phyloP scores from a whole-genome alignment of 2,888 invertebrate species.

The Noctua janthe region DNA sequence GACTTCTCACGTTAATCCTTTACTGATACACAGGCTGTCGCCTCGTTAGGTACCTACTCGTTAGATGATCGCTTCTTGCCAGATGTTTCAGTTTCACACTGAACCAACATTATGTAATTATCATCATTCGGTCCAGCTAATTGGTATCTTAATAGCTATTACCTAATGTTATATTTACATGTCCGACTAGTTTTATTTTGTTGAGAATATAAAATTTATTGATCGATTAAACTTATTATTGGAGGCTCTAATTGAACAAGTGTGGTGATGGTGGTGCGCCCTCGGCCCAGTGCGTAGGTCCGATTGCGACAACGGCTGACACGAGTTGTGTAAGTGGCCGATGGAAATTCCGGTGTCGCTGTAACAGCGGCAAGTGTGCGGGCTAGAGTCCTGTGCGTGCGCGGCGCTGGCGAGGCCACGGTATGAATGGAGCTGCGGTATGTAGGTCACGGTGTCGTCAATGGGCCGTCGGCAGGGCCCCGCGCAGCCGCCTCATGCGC shows the following conservation, averaged over 20 bases:
- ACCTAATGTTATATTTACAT: constrained; percentile 59
- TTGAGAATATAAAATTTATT: constrained; percentile 61
- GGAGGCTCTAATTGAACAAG: constrained; percentile 88
- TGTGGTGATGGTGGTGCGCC: constrained; percentile 83
- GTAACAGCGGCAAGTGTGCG: constrained; percentile 78
- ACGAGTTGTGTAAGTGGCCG: constrained; percentile 84
- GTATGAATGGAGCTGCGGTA: constrained; percentile 89
- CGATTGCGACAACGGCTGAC: constrained; percentile 84
- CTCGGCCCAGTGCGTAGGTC: constrained; percentile 80
- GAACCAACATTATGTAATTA: constrained; percentile 63
- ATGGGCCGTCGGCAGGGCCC: constrained; percentile 87
- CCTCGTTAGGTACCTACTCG: constrained; percentile 47
- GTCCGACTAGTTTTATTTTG: constrained; percentile 51
- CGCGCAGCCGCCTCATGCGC: constrained; percentile 86
- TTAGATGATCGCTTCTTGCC: constrained; percentile 69
- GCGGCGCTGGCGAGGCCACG: constrained; percentile 82
- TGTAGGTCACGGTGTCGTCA: constrained; percentile 90
- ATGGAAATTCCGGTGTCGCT: constrained; percentile 86
- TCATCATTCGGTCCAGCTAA: constrained; percentile 59
- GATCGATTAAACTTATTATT: constrained; percentile 79
- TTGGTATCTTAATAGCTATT: constrained; percentile 60
- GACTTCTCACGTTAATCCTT: constrained; percentile 75
- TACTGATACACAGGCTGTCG: constrained; percentile 50
- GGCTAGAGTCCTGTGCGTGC: constrained; percentile 84
- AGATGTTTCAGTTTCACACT: constrained; percentile 71